Base-by-base conservation (phyloP, 2,113 vertebrate species). In the Cacatua alba region DNA sequence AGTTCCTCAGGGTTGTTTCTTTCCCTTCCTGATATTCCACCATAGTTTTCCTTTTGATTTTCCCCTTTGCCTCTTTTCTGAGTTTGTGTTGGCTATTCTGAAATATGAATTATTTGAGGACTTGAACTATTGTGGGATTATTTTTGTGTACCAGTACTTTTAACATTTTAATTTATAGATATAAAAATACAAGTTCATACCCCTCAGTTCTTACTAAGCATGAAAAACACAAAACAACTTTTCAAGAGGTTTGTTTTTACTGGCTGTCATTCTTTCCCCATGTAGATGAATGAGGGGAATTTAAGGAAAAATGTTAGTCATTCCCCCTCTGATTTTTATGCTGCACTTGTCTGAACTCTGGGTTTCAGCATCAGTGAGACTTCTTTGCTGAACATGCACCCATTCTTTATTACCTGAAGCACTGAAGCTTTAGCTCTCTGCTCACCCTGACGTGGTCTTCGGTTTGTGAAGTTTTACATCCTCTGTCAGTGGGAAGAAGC, bases 311-410 rank as follows among this genome's bases (percentile, higher is more conserved):
- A 20, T 15, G 14, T n/a, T 48, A 37, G 3, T 29, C 33, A 81
- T 24, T 25, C 13, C 31, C 9, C 10, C 1, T 44, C 9, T 0
- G 2, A 12, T 39, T 87, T 46, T 69, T 39, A 17, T 7, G 9
- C 29, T 74, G 29, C 29, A 13, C 59, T 82, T 43, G 6, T 41
- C 25, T 31, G 44, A 76, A 52, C 14, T 49, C n/a, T 23, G 48
- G 11, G 7, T n/a, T 65, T 67, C 5, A 2, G n/a, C 60, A 51
- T 1, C 0, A 12, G 24, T 0, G 0, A 70, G 41, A 51, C 18
- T 46, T 39, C 35, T 29, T 31, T 67, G 8, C 9, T 5, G 35
- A 31, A 26, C 43, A 6, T 9, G 19, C 51, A 62, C 46, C 11
- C 2, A 0, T 24, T 53, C 11, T 65, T 35, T 71, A n/a, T 26